Conservation (phyloP, 2,113 vertebrate species). For the Trichechus manatus region DNA sequence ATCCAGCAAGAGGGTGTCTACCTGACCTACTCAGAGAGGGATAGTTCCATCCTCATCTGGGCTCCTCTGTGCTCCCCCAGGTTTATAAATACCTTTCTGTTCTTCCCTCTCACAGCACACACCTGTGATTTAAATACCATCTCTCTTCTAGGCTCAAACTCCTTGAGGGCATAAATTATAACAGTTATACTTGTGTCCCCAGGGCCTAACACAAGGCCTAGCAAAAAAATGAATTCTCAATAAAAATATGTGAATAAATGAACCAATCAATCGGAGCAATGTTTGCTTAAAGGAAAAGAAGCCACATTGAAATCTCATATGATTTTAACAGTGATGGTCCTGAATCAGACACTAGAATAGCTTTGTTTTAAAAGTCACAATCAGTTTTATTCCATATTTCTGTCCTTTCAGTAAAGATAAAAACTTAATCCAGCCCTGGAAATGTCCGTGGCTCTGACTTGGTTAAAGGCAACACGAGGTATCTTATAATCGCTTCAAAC, state of each 20-base stretch:
- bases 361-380: slow-evolving; percentile 6
- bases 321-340: background rate
- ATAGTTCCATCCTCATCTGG: background rate
- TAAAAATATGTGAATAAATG: slow-evolving; percentile 17
- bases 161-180: background rate
- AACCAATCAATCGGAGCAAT: background rate
- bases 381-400: background rate
- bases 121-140: background rate
- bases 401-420: slow-evolving; percentile 29
- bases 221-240: background rate
- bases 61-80: background rate
- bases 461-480: background rate
- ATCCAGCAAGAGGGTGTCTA: background rate
- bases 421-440: background rate
- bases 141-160: background rate
- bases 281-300: slow-evolving; percentile 23
- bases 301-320: background rate
- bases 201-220: background rate
- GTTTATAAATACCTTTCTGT: background rate
- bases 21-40: background rate
- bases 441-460: background rate
- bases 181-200: background rate
- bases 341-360: background rate
- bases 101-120: background rate
- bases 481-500: slow-evolving; percentile 10